Evolutionary conservation across 2,113 vertebrate species (phyloP), one percentile per base, ranked within the genome.

Genomic region (rat (Rattus norvegicus)): DNA sequence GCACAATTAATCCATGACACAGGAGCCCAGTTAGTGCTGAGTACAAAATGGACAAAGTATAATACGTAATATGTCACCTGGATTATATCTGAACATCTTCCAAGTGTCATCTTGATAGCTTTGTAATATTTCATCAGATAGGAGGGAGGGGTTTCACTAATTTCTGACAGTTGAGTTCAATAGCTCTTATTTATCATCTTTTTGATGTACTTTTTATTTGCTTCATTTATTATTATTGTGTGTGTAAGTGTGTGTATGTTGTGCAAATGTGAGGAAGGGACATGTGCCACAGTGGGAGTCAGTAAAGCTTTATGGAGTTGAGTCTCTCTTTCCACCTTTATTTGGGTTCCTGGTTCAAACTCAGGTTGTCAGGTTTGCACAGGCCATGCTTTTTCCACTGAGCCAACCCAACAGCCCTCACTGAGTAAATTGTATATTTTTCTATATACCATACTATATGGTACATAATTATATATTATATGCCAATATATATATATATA

Each of bases 11-110:
- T 7, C 30, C 8, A 1, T 83, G 33, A 86, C 17, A 59, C 3
- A 90, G 87, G 33, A 93, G 36, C 33, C 33, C 26, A 39, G n/a
- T 6, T 89, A 91, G 36, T 92, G 69, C 73, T 65, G 67, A 96
- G 33, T 72, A 10, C 43, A 81, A 91, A 72, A 30, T 26, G 19
- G 2, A 81, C 54, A 24, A 22, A 73, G 33, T 77, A 63, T 63
- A n/a, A 63, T 75, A 43, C 9, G 39, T n/a, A 81, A 20, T 59
- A 61, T 28, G n/a, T 69, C 69, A 52, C 5, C 30, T 92, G 69
- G 26, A 52, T 75, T 96, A 83, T 69, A 19, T 92, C 26, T 83
- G 43, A 88, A 77, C 10, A 17, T 88, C 73, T 93, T 95, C 47
- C 89, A 61, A 61, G 54, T 94, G 43, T 81, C 49, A 75, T 56